Percentiles rank a stretch among this genome's conserved stretches.
Evolutionary conservation across 1,140 invertebrate genomes (phyloP).

Genomic region (Scaptodrosophila lebanonensis): DNA sequence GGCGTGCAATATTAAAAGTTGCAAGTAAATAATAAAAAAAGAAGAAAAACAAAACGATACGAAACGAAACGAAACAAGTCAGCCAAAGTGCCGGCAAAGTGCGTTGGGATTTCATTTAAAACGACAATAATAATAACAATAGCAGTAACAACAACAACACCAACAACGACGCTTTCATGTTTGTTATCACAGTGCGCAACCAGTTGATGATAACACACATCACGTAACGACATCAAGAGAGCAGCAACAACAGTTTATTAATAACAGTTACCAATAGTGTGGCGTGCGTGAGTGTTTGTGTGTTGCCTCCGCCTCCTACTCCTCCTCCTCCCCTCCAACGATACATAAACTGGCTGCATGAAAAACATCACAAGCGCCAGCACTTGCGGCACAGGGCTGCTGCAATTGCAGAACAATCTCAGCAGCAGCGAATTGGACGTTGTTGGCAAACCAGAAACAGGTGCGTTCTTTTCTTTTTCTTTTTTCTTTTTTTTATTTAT

Average conservation of each 20-base stretch:
- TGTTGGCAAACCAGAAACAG: constrained; percentile 62
- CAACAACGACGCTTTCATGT: constrained; percentile 4
- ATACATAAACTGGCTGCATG: constrained; percentile 66
- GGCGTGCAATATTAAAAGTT: no score
- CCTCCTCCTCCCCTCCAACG: neutral
- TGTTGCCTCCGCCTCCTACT: constrained; percentile 49
- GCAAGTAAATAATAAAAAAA: constrained; percentile 41
- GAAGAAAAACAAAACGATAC: constrained; percentile 1
- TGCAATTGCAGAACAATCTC: constrained; percentile 73
- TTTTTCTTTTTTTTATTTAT: neutral
- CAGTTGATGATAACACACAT: no score
- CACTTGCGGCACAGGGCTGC: constrained; percentile 74
- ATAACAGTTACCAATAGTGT: constrained; percentile 23
- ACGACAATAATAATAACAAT: no score
- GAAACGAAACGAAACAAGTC: neutral
- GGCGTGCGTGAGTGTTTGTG: neutral
- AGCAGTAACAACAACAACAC: constrained; percentile 31
- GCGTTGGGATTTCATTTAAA: constrained; percentile 1
- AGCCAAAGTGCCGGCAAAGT: constrained; percentile 23
- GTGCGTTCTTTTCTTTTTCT: constrained; percentile 41
- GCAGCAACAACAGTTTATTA: constrained; percentile 3
- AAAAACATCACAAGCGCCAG: constrained; percentile 74
- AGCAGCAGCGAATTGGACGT: constrained; percentile 65
- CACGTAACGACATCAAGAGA: constrained; percentile 33
- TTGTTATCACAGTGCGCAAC: constrained; percentile 8